Evolutionary conservation across 1,140 invertebrate species (phyloP).

Genomic region (Hyposmocoma kahamanoa): DNA sequence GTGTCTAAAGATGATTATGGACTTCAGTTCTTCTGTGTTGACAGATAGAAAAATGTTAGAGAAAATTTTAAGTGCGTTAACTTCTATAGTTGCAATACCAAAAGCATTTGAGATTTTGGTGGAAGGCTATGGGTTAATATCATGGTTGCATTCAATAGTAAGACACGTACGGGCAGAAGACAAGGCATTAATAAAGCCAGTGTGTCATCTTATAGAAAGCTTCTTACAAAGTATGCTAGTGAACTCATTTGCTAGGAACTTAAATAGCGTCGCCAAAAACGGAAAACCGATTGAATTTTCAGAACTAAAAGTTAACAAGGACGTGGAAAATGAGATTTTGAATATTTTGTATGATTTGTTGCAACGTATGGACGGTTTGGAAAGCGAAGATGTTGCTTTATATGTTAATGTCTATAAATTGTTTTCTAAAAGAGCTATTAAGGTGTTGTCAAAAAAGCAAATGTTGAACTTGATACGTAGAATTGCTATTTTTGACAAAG

Average conservation of each 20-base stretch:
- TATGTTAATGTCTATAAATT: constrained; percentile 41
- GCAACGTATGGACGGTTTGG: constrained; percentile 25
- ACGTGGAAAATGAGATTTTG: constrained; percentile 48
- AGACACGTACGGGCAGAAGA: constrained; percentile 39
- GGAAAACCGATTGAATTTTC: constrained; percentile 21
- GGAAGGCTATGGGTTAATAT: constrained; percentile 76
- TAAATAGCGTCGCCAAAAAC: constrained; percentile 19
- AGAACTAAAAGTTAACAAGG: constrained; percentile 48
- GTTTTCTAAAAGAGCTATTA: constrained; percentile 45
- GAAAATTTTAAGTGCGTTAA: constrained; percentile 77
- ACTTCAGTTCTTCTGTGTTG: constrained; percentile 67
- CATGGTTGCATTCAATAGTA: constrained; percentile 73
- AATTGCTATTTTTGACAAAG: constrained; percentile 20
- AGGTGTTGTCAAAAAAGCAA: constrained; percentile 47
- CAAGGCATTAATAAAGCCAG: constrained; percentile 25
- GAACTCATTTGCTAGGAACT: constrained; percentile 32
- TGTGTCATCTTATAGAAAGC: constrained; percentile 35
- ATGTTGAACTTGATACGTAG: constrained; percentile 36
- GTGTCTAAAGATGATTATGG: constrained; percentile 74
- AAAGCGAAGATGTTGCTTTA: constrained; percentile 29
- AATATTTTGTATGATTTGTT: constrained; percentile 37
- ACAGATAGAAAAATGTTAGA: constrained; percentile 73
- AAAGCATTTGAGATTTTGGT: constrained; percentile 76
- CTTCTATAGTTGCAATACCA: constrained; percentile 74
- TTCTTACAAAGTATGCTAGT: constrained; percentile 41